Evolutionary conservation across 2,113 vertebrate genomes (phyloP).

Genomic region (Lasiurus borealis): DNA sequence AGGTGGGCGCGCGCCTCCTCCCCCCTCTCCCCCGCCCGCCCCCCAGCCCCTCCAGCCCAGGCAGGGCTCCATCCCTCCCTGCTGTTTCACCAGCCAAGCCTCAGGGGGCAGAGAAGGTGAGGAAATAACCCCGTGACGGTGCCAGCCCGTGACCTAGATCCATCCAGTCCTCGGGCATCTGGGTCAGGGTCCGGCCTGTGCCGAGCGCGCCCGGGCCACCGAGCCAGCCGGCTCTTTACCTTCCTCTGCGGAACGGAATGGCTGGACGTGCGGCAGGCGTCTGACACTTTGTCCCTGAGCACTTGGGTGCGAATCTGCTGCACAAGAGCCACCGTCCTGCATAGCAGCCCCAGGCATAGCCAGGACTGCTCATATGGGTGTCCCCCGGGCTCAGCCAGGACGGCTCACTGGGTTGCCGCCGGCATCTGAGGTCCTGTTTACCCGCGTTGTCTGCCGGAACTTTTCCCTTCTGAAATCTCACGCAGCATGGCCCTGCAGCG

Average conservation of each 20-base stretch:
- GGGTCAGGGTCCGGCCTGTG: not conserved
- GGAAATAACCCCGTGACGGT: accelerated
- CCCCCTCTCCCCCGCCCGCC: no score
- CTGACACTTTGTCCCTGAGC: not conserved
- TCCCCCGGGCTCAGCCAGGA: no score
- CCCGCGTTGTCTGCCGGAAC: not conserved
- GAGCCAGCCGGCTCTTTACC: not conserved
- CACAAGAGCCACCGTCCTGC: not conserved
- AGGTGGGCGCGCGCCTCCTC: slow-evolving; percentile 86
- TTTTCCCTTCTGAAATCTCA: not conserved
- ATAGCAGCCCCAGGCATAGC: not conserved
- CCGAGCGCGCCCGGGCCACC: not conserved
- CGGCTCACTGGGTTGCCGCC: no score
- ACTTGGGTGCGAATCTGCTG: not conserved
- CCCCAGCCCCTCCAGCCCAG: no score
- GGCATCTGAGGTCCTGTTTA: not conserved
- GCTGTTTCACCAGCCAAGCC: not conserved
- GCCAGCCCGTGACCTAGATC: not conserved
- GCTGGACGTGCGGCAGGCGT: not conserved
- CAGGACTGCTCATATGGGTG: no score
- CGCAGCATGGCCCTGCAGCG: no score
- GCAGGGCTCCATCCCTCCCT: not conserved
- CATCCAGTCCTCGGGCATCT: not conserved
- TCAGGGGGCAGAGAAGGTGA: not conserved
- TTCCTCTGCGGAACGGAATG: not conserved